Evolutionary conservation across 1,140 invertebrate genomes (phyloP).

Genomic region (Leptinotarsa undecemlineata): DNA sequence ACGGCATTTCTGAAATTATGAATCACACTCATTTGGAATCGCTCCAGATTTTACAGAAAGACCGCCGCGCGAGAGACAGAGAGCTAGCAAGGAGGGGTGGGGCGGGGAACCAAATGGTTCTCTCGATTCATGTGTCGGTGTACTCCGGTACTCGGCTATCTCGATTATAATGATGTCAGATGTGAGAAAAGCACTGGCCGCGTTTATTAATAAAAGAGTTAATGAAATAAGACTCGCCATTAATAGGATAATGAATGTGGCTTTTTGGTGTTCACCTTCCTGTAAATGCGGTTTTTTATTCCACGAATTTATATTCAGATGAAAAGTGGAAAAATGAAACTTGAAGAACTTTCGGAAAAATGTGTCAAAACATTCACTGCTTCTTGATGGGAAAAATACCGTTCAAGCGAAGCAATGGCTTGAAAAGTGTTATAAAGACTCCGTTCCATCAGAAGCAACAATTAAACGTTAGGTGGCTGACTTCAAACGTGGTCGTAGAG

Average conservation of each 20-base stretch:
- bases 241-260: background rate
- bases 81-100: background rate
- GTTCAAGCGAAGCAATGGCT: too few relatives aligned
- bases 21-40: conserved; percentile 8
- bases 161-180: background rate
- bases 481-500: too few relatives aligned
- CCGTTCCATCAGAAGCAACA: too few relatives aligned
- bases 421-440: too few relatives aligned
- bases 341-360: too few relatives aligned
- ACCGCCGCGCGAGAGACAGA: background rate
- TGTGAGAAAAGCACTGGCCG: conserved; percentile 3
- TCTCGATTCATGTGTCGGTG: conserved; percentile 1
- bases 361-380: too few relatives aligned
- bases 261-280: background rate
- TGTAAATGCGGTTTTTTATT: too few relatives aligned
- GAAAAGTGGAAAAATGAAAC: too few relatives aligned
- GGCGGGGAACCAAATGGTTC: background rate
- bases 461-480: too few relatives aligned
- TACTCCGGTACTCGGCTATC: background rate
- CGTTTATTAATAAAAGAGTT: conserved; percentile 8
- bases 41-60: background rate
- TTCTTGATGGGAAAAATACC: too few relatives aligned
- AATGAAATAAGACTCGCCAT: background rate
- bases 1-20: conserved; percentile 2
- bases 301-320: too few relatives aligned